Percentiles rank a stretch among this genome's conserved stretches.
Conservation (phyloP, 2,888 invertebrate species). For the Zaprionus lineosus region DNA sequence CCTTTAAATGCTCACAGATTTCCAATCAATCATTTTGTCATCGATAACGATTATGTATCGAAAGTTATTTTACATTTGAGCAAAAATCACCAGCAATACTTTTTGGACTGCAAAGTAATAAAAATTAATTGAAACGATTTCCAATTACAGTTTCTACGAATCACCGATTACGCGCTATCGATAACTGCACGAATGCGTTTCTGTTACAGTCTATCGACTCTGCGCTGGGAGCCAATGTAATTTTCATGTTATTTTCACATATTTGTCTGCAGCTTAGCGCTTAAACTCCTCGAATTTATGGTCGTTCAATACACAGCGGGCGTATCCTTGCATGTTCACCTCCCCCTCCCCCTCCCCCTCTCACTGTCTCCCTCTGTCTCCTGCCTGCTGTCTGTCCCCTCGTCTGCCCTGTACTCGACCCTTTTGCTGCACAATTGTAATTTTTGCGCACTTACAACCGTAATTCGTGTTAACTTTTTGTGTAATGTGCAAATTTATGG, state of each 20-base stretch:
- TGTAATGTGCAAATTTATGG: slow-evolving; percentile 79
- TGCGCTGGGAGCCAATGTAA: slow-evolving; percentile 4
- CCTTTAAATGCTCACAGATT: too few species aligned
- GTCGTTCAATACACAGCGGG: slow-evolving; percentile 48
- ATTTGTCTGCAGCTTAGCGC: slow-evolving; percentile 48
- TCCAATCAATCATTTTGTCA: too few species aligned
- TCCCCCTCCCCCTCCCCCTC: neutral
- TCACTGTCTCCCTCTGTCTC: slow-evolving; percentile 2
- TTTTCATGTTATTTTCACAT: slow-evolving; percentile 32
- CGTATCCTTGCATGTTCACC: neutral
- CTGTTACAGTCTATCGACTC: slow-evolving; percentile 4
- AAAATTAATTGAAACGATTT: too few species aligned
- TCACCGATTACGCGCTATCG: too few species aligned
- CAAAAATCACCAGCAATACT: too few species aligned
- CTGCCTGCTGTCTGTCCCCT: neutral
- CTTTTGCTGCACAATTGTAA: slow-evolving; percentile 58
- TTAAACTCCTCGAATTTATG: slow-evolving; percentile 63
- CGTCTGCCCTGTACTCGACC: slow-evolving; percentile 9
- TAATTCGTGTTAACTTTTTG: slow-evolving; percentile 78
- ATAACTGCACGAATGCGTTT: slow-evolving; percentile 6
- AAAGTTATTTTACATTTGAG: too few species aligned
- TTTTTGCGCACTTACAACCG: slow-evolving; percentile 74
- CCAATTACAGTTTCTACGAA: too few species aligned
- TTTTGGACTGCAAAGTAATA: too few species aligned
- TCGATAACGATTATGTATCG: too few species aligned